phyloP scores from a whole-genome alignment of 2,888 invertebrate species.

The Keiferia lycopersicella region DNA sequence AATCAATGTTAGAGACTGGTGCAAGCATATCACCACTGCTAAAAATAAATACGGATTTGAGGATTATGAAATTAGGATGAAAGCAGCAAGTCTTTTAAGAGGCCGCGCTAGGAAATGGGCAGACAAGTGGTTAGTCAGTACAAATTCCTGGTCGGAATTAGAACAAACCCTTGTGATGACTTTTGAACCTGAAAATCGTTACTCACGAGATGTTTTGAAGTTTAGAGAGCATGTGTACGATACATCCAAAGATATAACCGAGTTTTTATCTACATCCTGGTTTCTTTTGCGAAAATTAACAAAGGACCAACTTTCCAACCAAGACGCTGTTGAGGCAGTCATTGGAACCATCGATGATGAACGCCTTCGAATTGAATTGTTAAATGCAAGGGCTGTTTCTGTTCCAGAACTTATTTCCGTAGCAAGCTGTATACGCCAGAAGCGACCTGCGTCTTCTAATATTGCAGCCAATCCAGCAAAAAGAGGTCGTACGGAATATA shows the following conservation, averaged over 20 bases:
- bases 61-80: constrained; percentile 8
- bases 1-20: constrained; percentile 1
- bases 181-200: constrained; percentile 16
- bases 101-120: constrained; percentile 1
- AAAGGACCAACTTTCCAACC: constrained; percentile 40
- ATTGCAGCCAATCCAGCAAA: not conserved
- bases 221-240: constrained; percentile 8
- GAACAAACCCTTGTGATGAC: not conserved
- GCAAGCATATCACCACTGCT: not conserved
- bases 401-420: constrained; percentile 41
- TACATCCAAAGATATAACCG: too few species aligned
- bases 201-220: not conserved
- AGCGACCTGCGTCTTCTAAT: constrained; percentile 27
- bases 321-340: constrained; percentile 24
- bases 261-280: constrained; percentile 41
- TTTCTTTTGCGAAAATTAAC: constrained; percentile 39
- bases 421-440: constrained; percentile 29
- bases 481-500: not conserved
- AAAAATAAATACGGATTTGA: not conserved
- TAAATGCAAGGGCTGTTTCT: constrained; percentile 36
- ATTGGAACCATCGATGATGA: constrained; percentile 41
- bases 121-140: not conserved
- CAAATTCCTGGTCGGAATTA: not conserved
- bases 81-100: not conserved
- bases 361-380: constrained; percentile 38